Evolutionary conservation across 2,113 vertebrate genomes (phyloP).

Genomic region (Callipepla californica): DNA sequence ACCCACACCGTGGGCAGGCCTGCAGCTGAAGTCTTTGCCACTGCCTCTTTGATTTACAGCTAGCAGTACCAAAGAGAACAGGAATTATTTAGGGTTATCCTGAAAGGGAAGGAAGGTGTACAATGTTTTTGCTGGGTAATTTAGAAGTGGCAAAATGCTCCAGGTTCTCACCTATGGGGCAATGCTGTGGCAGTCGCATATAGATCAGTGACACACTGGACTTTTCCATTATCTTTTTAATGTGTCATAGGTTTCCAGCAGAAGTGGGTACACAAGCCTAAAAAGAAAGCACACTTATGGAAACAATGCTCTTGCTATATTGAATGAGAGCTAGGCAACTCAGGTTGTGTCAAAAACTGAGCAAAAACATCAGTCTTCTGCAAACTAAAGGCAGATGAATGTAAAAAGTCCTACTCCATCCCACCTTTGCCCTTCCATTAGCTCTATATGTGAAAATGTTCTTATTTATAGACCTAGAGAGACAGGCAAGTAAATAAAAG

Average conservation of each 20-base stretch:
- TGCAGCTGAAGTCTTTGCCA: neutral
- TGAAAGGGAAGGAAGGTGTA: neutral
- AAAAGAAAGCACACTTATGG: neutral
- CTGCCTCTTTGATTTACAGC: neutral
- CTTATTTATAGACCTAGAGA: neutral
- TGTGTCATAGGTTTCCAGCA: accelerated
- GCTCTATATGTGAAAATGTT: neutral
- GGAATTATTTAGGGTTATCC: neutral
- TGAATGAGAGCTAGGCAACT: neutral
- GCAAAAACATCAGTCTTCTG: neutral
- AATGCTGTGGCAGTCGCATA: accelerated
- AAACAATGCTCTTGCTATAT: neutral
- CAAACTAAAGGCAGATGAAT: neutral
- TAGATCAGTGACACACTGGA: accelerated
- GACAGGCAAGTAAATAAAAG: neutral
- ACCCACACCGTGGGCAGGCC: accelerated
- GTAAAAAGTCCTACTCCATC: neutral
- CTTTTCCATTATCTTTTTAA: neutral
- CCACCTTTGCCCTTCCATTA: neutral
- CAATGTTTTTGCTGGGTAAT: neutral
- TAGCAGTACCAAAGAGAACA: neutral
- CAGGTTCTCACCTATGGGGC: neutral
- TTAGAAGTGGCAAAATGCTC: neutral
- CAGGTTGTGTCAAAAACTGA: neutral
- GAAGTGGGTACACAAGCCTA: neutral